phyloP scores from a whole-genome alignment of 1,140 invertebrate species.

The Berghia stephanieae region DNA sequence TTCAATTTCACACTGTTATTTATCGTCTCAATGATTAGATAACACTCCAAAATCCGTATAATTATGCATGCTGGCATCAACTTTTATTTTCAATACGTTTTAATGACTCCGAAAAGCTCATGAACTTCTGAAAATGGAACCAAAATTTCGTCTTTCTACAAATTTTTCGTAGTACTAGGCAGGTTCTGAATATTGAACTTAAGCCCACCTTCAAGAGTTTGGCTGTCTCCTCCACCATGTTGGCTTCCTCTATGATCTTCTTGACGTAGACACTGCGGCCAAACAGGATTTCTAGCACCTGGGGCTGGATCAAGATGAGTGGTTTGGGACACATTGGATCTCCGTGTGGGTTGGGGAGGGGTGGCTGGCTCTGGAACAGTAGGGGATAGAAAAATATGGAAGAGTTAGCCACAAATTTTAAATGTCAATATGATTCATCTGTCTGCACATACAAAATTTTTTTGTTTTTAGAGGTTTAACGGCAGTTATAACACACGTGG shows the following conservation, averaged over 20 bases:
- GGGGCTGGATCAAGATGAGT: constrained; percentile 79
- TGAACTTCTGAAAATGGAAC: too few species aligned
- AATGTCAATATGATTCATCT: not conserved
- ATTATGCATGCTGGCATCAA: too few species aligned
- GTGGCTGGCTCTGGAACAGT: constrained; percentile 66
- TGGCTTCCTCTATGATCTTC: constrained; percentile 94
- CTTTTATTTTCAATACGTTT: too few species aligned
- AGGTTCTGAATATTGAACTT: too few species aligned
- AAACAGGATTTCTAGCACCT: constrained; percentile 84
- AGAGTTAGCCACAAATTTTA: too few species aligned
- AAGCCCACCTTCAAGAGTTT: constrained; percentile 77
- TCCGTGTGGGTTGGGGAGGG: constrained; percentile 84
- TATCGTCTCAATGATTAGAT: too few species aligned
- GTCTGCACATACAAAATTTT: not conserved
- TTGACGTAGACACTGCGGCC: constrained; percentile 86
- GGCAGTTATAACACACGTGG: too few species aligned
- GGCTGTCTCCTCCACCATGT: constrained; percentile 87
- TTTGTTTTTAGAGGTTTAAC: not conserved
- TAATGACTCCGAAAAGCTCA: too few species aligned
- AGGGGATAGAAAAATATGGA: not conserved
- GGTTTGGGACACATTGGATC: constrained; percentile 77
- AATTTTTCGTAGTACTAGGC: too few species aligned
- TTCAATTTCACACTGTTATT: too few species aligned
- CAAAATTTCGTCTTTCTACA: too few species aligned
- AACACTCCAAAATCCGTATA: too few species aligned